A percentile compares a stretch with the other conserved stretches of the same genome.
These are phyloP conservation scores for Varecia variegata DNA, from an alignment of 2,797 vertebrate species.

Conservation along the genomic window DNA sequence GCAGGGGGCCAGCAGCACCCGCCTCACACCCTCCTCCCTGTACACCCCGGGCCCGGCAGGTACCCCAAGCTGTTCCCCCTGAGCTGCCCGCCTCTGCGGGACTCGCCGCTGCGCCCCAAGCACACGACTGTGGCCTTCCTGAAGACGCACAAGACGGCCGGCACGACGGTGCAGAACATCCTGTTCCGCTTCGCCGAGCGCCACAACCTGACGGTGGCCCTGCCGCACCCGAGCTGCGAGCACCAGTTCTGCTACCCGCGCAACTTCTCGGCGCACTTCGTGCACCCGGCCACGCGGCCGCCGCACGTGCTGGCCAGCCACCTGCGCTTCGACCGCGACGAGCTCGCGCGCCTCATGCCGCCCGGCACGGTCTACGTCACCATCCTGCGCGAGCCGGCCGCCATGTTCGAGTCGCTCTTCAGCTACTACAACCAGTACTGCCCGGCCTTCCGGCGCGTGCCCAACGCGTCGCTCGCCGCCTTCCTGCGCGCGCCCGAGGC, in stretches of 20 bases:
- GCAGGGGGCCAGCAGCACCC: background rate
- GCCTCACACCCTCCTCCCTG: background rate
- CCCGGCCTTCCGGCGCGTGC: conserved; percentile 88
- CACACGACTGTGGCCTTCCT: conserved; percentile 91
- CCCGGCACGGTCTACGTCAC: conserved; percentile 88
- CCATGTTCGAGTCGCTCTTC: conserved; percentile 94
- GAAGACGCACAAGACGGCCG: conserved; percentile 94
- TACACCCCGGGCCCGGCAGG: conserved; percentile 78
- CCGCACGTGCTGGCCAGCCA: conserved; percentile 89
- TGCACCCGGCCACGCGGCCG: conserved; percentile 89
- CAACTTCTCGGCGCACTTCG: conserved; percentile 87
- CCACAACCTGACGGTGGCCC: conserved; percentile 90
- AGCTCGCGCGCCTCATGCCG: conserved; percentile 88
- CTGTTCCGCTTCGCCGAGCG: conserved; percentile 91
- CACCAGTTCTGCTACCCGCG: conserved; percentile 94
- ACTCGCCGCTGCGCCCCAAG: conserved; percentile 82
- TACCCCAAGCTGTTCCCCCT: conserved; percentile 84
- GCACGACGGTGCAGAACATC: conserved; percentile 92
- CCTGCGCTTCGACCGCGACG: conserved; percentile 88
- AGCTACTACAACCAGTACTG: conserved; percentile 91
- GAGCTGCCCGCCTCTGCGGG: conserved; percentile 80
- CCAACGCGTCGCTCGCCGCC: conserved; percentile 88
- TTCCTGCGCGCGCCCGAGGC: conserved; percentile 86
- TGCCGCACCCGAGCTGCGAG: conserved; percentile 87
- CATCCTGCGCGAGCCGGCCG: conserved; percentile 90